A percentile compares a stretch with the other conserved stretches of the same genome.
Evolutionary conservation across 2,888 invertebrate genomes (phyloP).

Genomic region (Tiliacea aurago): DNA sequence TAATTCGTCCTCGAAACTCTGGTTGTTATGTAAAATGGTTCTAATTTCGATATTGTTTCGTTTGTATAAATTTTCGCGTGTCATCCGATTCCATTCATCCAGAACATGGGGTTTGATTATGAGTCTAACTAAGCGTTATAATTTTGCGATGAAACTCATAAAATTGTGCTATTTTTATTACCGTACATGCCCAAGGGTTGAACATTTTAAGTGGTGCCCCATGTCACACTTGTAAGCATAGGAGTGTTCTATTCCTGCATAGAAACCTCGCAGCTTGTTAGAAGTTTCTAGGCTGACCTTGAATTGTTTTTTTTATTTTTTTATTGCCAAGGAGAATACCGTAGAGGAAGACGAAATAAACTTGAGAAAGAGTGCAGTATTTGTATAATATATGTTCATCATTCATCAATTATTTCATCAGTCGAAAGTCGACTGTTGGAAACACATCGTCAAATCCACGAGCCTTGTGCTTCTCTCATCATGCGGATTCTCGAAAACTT

Average conservation of each 20-base stretch:
- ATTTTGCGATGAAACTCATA: neutral
- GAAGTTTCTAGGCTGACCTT: constrained; percentile 7
- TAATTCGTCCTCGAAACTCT: constrained; percentile 71
- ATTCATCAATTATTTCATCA: neutral
- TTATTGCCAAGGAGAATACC: neutral
- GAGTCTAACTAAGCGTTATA: neutral
- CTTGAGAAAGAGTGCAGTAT: no score
- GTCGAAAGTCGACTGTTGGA: neutral
- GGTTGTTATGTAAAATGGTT: constrained; percentile 74
- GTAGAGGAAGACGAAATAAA: neutral
- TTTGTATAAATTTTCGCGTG: constrained; percentile 49
- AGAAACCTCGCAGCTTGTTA: neutral
- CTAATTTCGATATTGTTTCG: constrained; percentile 62
- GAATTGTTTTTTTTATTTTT: constrained; percentile 18
- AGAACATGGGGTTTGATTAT: neutral
- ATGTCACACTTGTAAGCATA: neutral
- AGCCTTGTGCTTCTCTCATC: neutral
- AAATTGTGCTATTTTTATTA: constrained; percentile 7
- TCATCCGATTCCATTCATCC: neutral
- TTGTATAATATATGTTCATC: neutral
- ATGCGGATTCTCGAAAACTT: neutral
- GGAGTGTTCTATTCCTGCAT: constrained; percentile 25
- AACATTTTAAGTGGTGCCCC: neutral
- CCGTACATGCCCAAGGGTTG: neutral
- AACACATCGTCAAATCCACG: neutral